Percentiles rank a stretch among this genome's conserved stretches.
Evolutionary conservation across 2,888 invertebrate species (phyloP).

Genomic region (Scaptodrosophila latifasciaeformis): DNA sequence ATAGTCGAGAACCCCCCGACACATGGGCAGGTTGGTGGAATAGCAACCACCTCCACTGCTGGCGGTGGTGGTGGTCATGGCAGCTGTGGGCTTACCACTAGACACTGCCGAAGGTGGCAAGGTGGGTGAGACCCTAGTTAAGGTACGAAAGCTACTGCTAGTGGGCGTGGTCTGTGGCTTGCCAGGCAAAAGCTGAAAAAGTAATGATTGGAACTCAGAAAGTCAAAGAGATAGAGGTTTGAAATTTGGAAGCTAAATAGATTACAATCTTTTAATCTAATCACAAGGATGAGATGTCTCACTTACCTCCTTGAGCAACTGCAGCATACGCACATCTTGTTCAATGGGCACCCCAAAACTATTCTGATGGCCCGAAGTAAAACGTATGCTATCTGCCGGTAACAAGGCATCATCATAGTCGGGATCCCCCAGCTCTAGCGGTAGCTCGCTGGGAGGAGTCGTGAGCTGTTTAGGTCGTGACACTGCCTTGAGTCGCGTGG

Average conservation of each 20-base stretch:
- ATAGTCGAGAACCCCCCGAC: constrained; percentile 81
- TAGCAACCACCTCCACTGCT: constrained; percentile 60
- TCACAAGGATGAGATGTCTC: too few relatives aligned
- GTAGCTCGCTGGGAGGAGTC: constrained; percentile 28
- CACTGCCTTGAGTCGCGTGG: constrained; percentile 53
- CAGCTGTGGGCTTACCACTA: constrained; percentile 58
- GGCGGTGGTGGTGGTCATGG: constrained; percentile 52
- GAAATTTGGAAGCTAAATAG: too few relatives aligned
- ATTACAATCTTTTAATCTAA: too few relatives aligned
- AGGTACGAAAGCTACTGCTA: constrained; percentile 32
- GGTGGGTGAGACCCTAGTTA: constrained; percentile 78
- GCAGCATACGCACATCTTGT: constrained; percentile 77
- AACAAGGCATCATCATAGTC: constrained; percentile 57
- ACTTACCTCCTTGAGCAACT: constrained; percentile 70
- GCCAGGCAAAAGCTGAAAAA: constrained; percentile 31
- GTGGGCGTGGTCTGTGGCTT: constrained; percentile 47
- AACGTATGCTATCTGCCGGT: constrained; percentile 69
- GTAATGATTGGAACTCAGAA: too few relatives aligned
- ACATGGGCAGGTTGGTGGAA: constrained; percentile 74
- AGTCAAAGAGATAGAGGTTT: too few relatives aligned
- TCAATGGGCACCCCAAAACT: constrained; percentile 80
- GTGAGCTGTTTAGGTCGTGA: constrained; percentile 20
- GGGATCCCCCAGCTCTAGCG: constrained; percentile 23
- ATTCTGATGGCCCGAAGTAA: constrained; percentile 80
- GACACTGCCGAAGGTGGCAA: constrained; percentile 76